Evolutionary conservation across 2,888 invertebrate genomes (phyloP).

Genomic region (Chorisops tibialis): DNA sequence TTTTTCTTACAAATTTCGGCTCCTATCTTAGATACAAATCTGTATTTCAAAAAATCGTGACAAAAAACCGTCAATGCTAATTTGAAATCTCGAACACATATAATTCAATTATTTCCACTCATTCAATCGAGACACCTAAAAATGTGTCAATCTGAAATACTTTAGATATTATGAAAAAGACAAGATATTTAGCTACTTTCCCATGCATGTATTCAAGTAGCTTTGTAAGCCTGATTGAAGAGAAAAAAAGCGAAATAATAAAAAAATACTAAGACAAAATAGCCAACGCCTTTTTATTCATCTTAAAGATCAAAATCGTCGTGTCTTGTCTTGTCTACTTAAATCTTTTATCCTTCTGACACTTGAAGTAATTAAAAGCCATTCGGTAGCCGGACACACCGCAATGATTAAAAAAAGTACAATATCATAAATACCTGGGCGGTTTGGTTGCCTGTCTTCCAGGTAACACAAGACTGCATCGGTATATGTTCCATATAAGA

Average conservation of each 20-base stretch:
- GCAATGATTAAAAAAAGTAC: too few species aligned
- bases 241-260: background rate
- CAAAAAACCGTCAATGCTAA: too few species aligned
- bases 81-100: background rate
- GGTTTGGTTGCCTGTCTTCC: too few species aligned
- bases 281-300: background rate
- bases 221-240: background rate
- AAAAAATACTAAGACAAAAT: background rate
- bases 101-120: constrained; percentile 14
- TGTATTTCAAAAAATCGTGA: too few species aligned
- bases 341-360: background rate
- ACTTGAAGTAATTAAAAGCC: background rate
- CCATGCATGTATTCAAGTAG: too few species aligned
- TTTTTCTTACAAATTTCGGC: too few species aligned
- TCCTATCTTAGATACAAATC: too few species aligned
- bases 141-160: constrained; percentile 12
- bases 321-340: background rate
- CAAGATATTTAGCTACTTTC: background rate
- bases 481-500: too few species aligned
- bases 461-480: too few species aligned
- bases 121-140: background rate
- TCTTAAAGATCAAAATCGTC: background rate
- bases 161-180: too few species aligned
- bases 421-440: too few species aligned
- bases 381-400: background rate